A percentile compares a stretch with the other conserved stretches of the same genome.
Conservation (phyloP, 1,140 invertebrate genomes). For the Notospermus geniculatus region DNA sequence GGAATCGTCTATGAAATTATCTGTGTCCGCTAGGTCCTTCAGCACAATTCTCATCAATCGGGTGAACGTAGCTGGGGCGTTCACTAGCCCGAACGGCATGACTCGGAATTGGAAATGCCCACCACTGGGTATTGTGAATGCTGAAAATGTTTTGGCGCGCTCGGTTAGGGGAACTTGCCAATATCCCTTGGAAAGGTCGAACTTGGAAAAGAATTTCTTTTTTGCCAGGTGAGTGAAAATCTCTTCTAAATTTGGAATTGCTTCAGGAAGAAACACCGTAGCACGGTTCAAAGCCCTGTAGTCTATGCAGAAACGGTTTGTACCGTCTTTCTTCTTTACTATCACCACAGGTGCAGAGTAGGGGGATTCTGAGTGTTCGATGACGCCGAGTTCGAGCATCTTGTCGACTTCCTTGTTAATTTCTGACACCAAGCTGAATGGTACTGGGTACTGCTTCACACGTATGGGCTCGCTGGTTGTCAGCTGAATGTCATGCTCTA, state of each 20-base stretch:
- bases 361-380: constrained; percentile 45
- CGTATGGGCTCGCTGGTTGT: constrained; percentile 9
- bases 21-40: neutral
- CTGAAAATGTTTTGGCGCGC: constrained; percentile 20
- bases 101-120: constrained; percentile 16
- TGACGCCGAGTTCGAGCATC: constrained; percentile 44
- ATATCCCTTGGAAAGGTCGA: constrained; percentile 26
- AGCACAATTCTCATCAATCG: constrained; percentile 14
- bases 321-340: constrained; percentile 54
- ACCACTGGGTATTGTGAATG: constrained; percentile 10
- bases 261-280: constrained; percentile 22
- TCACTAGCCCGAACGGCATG: constrained; percentile 29
- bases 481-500: constrained; percentile 12
- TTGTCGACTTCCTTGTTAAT: constrained; percentile 44
- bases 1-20: neutral
- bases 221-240: constrained; percentile 8
- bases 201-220: constrained; percentile 12
- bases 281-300: constrained; percentile 45
- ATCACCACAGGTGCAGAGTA: constrained; percentile 60
- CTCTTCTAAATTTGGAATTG: constrained; percentile 26
- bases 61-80: constrained; percentile 16
- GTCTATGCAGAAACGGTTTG: constrained; percentile 58
- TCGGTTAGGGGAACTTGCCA: constrained; percentile 23
- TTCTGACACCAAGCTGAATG: constrained; percentile 40
- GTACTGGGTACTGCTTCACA: constrained; percentile 31